Percentiles rank a stretch among this genome's conserved stretches.
These are phyloP conservation scores for Gandaritis pyraliata DNA, from an alignment of 2,888 invertebrate species.

Conservation along the genomic window DNA sequence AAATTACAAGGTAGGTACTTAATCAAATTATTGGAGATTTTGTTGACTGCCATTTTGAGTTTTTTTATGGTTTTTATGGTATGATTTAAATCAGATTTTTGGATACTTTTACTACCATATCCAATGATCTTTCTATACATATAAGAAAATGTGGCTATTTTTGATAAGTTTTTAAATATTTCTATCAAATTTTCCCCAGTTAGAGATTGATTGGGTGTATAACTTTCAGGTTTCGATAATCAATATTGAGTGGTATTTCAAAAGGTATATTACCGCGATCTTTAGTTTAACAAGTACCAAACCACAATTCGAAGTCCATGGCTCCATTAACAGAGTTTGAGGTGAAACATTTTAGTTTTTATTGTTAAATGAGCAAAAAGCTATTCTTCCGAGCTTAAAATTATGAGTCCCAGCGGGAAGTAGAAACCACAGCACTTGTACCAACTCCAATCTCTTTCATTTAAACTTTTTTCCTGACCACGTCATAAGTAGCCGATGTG, in stretches of 20 bases:
- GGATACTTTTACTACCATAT: too few species aligned
- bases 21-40: too few species aligned
- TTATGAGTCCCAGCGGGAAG: slow-evolving; percentile 41
- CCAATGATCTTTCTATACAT: too few species aligned
- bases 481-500: slow-evolving; percentile 67
- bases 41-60: too few species aligned
- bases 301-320: slow-evolving; percentile 47
- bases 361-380: slow-evolving; percentile 42
- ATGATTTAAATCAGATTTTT: too few species aligned
- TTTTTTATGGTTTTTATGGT: too few species aligned
- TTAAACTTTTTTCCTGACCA: slow-evolving; percentile 62
- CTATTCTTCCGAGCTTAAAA: slow-evolving; percentile 44
- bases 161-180: too few species aligned
- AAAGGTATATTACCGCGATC: slow-evolving; percentile 4
- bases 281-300: slow-evolving; percentile 31
- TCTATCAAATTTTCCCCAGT: too few species aligned
- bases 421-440: slow-evolving; percentile 55
- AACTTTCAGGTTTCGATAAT: too few species aligned
- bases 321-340: slow-evolving; percentile 43
- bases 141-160: too few species aligned
- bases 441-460: slow-evolving; percentile 56
- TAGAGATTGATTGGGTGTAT: too few species aligned
- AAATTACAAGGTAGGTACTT: too few species aligned
- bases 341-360: slow-evolving; percentile 42
- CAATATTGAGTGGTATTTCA: slow-evolving; percentile 2